phyloP scores from a whole-genome alignment of 2,797 vertebrate genomes.

The Chloroceryle inda region DNA sequence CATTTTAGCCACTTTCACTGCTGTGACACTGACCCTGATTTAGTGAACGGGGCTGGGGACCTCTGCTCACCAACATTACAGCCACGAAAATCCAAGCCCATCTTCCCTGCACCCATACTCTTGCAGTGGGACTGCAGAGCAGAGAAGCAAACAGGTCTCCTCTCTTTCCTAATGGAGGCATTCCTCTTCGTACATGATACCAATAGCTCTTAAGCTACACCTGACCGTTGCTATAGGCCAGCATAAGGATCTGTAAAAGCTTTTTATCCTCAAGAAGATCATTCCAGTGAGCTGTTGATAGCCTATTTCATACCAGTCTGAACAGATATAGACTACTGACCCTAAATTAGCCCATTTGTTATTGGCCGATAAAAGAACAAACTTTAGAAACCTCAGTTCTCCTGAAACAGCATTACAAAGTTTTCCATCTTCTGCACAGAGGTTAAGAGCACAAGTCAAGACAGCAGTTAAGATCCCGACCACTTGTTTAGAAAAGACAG shows the following conservation, averaged over 20 bases:
- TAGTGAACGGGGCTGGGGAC: fast-evolving
- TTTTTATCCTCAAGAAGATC: not conserved
- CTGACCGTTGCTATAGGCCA: fast-evolving
- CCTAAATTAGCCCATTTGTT: not conserved
- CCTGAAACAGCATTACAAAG: too few species aligned
- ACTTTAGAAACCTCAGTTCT: not conserved
- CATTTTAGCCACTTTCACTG: not conserved
- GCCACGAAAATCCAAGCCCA: not conserved
- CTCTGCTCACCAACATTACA: not conserved
- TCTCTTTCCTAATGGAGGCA: too few species aligned
- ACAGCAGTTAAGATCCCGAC: not conserved
- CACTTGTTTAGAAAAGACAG: not conserved
- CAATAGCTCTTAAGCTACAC: not conserved
- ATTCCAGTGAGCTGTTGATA: not conserved
- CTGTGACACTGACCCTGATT: fast-evolving
- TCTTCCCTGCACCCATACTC: not conserved
- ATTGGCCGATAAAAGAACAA: not conserved
- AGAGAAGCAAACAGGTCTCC: not conserved
- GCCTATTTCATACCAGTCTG: not conserved
- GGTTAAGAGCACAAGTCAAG: not conserved
- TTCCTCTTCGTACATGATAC: not conserved
- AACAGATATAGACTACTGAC: fast-evolving
- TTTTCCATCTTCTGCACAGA: not conserved
- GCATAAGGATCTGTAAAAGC: fast-evolving
- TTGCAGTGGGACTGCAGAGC: not conserved